Evolutionary conservation across 2,797 vertebrate genomes (phyloP), one percentile per base, ranked within the genome.

Genomic region (Dipus sagitta): DNA sequence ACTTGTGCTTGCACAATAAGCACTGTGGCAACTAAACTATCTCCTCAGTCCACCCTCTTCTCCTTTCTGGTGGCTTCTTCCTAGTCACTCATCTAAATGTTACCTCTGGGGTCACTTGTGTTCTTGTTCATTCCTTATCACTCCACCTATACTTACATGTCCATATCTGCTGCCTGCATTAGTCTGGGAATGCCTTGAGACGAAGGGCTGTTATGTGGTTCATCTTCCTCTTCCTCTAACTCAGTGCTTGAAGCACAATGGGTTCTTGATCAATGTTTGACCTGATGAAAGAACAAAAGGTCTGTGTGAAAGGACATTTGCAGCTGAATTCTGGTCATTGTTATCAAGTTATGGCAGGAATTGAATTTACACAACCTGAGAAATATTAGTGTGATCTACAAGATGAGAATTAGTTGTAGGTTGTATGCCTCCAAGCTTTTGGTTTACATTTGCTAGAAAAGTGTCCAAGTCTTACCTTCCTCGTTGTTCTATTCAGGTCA

Each of bases 241-340:
- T 47, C 71, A 85, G 42, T 68, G 23, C 77, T 70, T 78, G 52
- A 88, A 79, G 71, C 23, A 62, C 72, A 91, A 18, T 72, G 77
- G 30, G 34, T 52, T 75, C 79, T 87, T 90, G 78, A 82, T 94
- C 81, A 92, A 76, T 72, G 6, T 95, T 78, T 92, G 67, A 88
- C n/a, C 64, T 87, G 82, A 72, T 65, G 65, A 68, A 91, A 83
- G 54, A 88, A 74, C 60, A 60, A 65, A 80, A 87, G 76, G 20
- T 26, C 42, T 42, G 23, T 81, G 26, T 79, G 52, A 10, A 72
- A 67, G 24, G 12, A 32, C 91, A 32, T 83, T 90, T 94, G 24
- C 84, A 65, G 15, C 64, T 65, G 8, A 72, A 65, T 58, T 93
- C 67, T 77, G 10, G 28, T 71, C 80, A 89, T 85, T 92, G 38